phyloP scores from a whole-genome alignment of 2,888 invertebrate genomes.

The Andrena trimmerana region DNA sequence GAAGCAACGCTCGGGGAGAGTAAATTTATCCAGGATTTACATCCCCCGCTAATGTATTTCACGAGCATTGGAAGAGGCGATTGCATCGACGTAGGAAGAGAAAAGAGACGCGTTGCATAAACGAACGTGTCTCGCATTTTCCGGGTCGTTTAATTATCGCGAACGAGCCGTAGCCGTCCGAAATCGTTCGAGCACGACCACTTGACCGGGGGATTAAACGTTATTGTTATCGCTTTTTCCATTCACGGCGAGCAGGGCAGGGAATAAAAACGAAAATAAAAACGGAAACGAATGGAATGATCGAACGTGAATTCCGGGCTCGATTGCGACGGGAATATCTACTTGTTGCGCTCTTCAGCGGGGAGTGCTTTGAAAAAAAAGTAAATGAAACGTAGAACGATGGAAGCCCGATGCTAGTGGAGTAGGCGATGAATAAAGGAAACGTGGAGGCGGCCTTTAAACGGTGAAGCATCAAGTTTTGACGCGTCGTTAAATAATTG shows the following conservation, averaged over 20 bases:
- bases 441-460: slow-evolving; percentile 23
- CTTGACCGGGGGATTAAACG: slow-evolving; percentile 51
- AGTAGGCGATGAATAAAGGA: background rate
- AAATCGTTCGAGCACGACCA: slow-evolving; percentile 13
- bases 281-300: slow-evolving; percentile 15
- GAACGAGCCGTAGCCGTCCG: slow-evolving; percentile 6
- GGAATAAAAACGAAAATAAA: background rate
- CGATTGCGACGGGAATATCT: slow-evolving; percentile 1
- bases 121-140: slow-evolving; percentile 30
- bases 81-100: background rate
- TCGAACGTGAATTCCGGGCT: slow-evolving; percentile 1
- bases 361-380: background rate
- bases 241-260: background rate
- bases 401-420: slow-evolving; percentile 22
- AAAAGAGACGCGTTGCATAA: background rate
- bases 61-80: background rate
- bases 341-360: slow-evolving; percentile 26
- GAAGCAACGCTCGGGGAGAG: background rate
- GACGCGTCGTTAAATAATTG: background rate
- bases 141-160: slow-evolving; percentile 34
- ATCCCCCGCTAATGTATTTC: background rate
- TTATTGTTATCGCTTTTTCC: slow-evolving; percentile 37
- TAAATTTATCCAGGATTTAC: background rate
- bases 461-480: background rate
- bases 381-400: slow-evolving; percentile 8